phyloP scores from a whole-genome alignment of 2,113 vertebrate species.

The Malaclemys terrapin region DNA sequence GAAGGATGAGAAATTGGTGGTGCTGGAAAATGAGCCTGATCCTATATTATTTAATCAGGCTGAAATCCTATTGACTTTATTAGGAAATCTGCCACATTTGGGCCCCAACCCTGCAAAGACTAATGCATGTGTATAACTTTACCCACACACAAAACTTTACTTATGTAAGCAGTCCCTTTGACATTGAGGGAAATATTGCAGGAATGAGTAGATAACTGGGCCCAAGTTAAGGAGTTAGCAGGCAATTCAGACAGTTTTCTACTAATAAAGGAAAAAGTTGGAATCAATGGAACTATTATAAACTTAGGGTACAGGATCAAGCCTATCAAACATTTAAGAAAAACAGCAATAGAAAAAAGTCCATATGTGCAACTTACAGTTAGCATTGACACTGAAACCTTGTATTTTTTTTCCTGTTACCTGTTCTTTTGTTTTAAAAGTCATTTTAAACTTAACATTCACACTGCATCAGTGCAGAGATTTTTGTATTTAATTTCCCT shows the following conservation, averaged over 20 bases:
- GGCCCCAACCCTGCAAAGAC: neutral
- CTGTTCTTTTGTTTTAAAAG: neutral
- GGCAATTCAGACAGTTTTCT: neutral
- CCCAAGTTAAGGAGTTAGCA: neutral
- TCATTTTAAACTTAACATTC: neutral
- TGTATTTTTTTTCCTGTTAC: neutral
- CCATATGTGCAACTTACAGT: neutral
- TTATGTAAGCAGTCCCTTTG: too few relatives aligned
- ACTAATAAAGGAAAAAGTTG: neutral
- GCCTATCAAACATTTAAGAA: neutral
- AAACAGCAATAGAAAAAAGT: neutral
- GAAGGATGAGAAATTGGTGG: neutral
- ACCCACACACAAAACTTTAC: neutral
- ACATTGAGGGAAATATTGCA: neutral
- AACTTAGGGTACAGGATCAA: neutral
- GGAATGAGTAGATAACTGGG: neutral
- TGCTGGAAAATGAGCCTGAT: neutral
- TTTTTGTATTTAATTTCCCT: neutral
- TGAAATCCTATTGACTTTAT: neutral
- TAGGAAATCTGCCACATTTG: neutral
- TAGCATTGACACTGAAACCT: neutral
- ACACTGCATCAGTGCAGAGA: neutral
- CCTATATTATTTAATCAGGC: neutral
- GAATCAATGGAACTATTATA: neutral
- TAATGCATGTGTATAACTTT: neutral